Percentiles rank a stretch among this genome's conserved stretches.
phyloP scores from a whole-genome alignment of 2,888 invertebrate genomes.

The Oscheius onirici region DNA sequence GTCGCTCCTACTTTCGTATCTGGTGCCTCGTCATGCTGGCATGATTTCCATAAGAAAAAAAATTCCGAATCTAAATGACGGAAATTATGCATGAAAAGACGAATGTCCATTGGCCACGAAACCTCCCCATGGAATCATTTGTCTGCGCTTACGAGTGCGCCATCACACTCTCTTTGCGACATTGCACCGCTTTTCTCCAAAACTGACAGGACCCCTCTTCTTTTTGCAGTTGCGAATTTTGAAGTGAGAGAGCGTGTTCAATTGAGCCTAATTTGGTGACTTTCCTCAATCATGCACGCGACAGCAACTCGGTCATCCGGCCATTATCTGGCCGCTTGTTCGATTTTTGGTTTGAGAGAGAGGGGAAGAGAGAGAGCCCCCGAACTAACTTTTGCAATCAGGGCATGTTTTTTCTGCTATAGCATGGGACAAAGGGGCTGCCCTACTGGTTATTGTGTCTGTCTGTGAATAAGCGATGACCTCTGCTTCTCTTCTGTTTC shows the following conservation, averaged over 20 bases:
- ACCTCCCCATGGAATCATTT: constrained; percentile 27
- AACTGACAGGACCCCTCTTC: background rate
- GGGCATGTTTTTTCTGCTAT: too few species aligned
- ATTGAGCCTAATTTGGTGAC: constrained; percentile 37
- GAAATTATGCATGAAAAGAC: constrained; percentile 25
- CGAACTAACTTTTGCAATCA: too few species aligned
- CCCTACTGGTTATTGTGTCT: too few species aligned
- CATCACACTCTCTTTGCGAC: constrained; percentile 16
- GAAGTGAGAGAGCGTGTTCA: constrained; percentile 19
- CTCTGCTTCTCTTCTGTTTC: too few species aligned
- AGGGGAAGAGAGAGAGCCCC: background rate
- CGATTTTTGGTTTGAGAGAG: constrained; percentile 17
- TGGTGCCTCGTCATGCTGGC: background rate
- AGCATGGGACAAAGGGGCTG: too few species aligned
- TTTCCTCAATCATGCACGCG: constrained; percentile 37
- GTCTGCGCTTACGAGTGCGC: constrained; percentile 12
- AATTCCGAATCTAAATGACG: background rate
- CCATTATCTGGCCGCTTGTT: constrained; percentile 36
- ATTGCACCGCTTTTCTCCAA: background rate
- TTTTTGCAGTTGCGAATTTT: constrained; percentile 1
- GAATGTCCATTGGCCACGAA: constrained; percentile 1
- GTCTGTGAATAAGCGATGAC: too few species aligned
- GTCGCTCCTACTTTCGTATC: background rate
- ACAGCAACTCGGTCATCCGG: constrained; percentile 33
- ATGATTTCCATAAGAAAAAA: background rate